Evolutionary conservation across 2,797 vertebrate species (phyloP), one percentile per base, ranked within the genome.

Genomic region (Rhabdomys pumilio): DNA sequence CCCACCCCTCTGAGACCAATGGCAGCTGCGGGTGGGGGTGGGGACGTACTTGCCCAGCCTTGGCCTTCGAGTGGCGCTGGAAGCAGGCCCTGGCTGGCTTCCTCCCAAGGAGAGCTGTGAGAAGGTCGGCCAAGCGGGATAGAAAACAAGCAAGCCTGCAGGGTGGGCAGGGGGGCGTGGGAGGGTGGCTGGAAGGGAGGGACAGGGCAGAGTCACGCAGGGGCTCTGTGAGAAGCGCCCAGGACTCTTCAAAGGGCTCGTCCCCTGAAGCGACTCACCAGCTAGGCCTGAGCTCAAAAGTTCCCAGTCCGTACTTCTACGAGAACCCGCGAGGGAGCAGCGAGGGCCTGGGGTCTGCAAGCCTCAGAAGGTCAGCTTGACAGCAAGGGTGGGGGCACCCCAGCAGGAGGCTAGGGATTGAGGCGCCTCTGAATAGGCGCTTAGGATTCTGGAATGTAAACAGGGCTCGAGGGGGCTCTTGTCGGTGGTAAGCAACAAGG

Each of bases 111-210:
- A 97, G 84, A 92, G 77, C 31, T 26, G 86, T 57, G 89, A 90
- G 88, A 97, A 97, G 94, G 96, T 97, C 96, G 55, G 97, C 91
- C 96, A 97, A 96, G 73, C 81, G 6, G 55, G 86, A 50, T 67
- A 88, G 93, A 89, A 94, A 94, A 96, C 97, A 93, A 97, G 92
- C 59, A 14, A 77, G 88, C 31, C 94, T 0, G 81, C 15, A 38
- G 95, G 41, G 73, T 34, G 88, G 88, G 95, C 61, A 76, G 67
- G n/a, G 47, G 90, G 69, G 75, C 31, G 83, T 65, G 38, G 53
- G 67, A 86, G 91, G 93, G 65, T 47, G 69, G 34, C 75, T 67
- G n/a, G 77, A 34, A 92, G 59, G 82, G 89, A 87, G 81, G 91
- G 83, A 26, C 57, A 76, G 76, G 81, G 57, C 34, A 55, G 72